Base-by-base conservation (phyloP, 2,113 vertebrate species). In the Noctilio leporinus region DNA sequence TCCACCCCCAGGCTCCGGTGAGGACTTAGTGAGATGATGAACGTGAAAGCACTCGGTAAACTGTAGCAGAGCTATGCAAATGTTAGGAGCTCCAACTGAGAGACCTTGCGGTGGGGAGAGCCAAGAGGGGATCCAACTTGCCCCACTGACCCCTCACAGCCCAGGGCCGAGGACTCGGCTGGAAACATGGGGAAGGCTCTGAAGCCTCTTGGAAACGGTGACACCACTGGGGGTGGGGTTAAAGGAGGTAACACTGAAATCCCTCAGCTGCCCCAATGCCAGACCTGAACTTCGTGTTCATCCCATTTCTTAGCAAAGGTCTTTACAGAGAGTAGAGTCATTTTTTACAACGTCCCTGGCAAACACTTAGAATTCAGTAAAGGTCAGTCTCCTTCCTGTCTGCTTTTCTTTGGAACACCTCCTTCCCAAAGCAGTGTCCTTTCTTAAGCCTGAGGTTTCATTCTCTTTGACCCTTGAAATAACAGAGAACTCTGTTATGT, bases 21-120 rank as follows among this genome's bases (percentile, higher is more conserved):
- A 96, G 91, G 95, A 96, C 96, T 95, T 96, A 96, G 95, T 40
- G 73, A 85, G 81, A 86, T 35, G 77, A 93, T 86, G 81, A 84
- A 62, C 33, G 35, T 57, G 76, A 91, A 92, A 95, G 90, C 80
- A 3, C 92, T 97, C 0, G 22, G 94, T 97, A 97, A 97, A 97
- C 96, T 94, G 81, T 93, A 78, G 76, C 3, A 12, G 88, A 12
- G 0, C 95, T 95, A 91, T 95, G 96, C 97, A 97, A 97, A 97
- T 96, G 95, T 97, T 97, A 97, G 94, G 59, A 0, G 76, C 82
- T 77, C 75, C 2, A 17, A 75, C 87, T 15, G 33, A 83, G 43
- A 86, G 67, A n/a, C n/a, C 62, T 15, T 65, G 0, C 2, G 38
- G 33, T 38, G 53, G 0, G 28, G 33, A 47, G 43, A 72, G 89